Evolutionary conservation across 2,113 vertebrate genomes (phyloP).

Genomic region (Brienomyrus longianalis): DNA sequence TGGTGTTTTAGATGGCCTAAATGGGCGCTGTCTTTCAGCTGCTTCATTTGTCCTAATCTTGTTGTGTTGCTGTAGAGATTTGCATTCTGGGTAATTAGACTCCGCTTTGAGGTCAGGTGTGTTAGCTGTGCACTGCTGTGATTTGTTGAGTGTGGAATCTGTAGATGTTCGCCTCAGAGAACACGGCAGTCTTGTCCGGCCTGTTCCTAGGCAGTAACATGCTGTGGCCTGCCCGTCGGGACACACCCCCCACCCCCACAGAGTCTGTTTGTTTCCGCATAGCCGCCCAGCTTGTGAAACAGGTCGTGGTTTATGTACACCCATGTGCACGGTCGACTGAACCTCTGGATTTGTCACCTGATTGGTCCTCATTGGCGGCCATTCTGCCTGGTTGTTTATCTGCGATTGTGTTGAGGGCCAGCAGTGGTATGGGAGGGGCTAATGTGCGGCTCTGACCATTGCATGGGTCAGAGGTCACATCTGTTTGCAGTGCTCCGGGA

Average conservation of each 20-base stretch:
- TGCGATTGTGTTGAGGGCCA: background rate
- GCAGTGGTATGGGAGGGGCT: background rate
- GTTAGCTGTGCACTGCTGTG: background rate
- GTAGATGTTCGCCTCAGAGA: background rate
- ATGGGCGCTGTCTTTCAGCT: background rate
- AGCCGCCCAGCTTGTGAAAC: background rate
- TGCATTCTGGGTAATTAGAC: constrained; percentile 11
- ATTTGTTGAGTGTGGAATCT: background rate
- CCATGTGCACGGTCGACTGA: background rate
- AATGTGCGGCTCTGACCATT: background rate
- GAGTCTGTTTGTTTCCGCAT: background rate
- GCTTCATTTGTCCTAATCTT: background rate
- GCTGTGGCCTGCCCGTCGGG: background rate
- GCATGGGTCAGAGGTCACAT: background rate
- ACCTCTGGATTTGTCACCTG: background rate
- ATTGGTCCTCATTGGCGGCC: background rate
- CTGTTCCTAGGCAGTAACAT: background rate
- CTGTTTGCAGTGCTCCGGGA: background rate
- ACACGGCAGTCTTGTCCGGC: background rate
- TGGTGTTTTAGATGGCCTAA: background rate
- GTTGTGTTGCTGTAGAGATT: background rate
- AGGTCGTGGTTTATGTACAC: background rate
- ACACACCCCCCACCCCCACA: background rate
- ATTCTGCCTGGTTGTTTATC: background rate
- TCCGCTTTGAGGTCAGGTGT: background rate